A percentile compares a stretch with the other conserved stretches of the same genome.
These are phyloP conservation scores for Oryzias javanicus DNA, from an alignment of 2,113 vertebrate species.

Conservation along the genomic window DNA sequence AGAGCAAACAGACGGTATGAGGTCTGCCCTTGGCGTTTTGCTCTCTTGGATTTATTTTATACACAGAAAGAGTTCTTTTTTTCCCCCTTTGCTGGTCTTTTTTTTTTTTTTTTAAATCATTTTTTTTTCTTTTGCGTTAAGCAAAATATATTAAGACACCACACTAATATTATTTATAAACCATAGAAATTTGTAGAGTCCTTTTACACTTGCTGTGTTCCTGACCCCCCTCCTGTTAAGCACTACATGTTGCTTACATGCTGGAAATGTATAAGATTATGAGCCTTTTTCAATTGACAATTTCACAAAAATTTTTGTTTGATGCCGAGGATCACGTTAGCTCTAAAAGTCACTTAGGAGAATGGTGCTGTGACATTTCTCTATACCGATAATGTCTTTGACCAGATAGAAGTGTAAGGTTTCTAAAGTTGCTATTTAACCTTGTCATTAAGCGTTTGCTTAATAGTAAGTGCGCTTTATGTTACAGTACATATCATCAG, in stretches of 20 bases:
- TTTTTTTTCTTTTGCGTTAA: constrained; percentile 72
- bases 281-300: constrained; percentile 67
- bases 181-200: constrained; percentile 79
- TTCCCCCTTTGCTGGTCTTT: constrained; percentile 24
- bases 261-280: constrained; percentile 74
- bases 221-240: constrained; percentile 72
- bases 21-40: constrained; percentile 50
- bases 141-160: constrained; percentile 78
- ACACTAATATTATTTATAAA: constrained; percentile 80
- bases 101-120: constrained; percentile 39
- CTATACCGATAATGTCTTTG: constrained; percentile 87
- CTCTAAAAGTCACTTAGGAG: constrained; percentile 93
- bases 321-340: constrained; percentile 77
- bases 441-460: constrained; percentile 70
- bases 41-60: constrained; percentile 56
- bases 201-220: constrained; percentile 65
- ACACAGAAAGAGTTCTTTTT: constrained; percentile 62
- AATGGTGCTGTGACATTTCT: constrained; percentile 88
- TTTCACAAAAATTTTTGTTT: constrained; percentile 70
- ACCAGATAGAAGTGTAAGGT: constrained; percentile 85
- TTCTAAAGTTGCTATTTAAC: constrained; percentile 82
- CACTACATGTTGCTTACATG: constrained; percentile 78
- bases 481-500: constrained; percentile 88
- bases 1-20: constrained; percentile 36
- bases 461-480: constrained; percentile 92